Conservation (phyloP, 1,140 invertebrate species). For the Papilio glaucus region DNA sequence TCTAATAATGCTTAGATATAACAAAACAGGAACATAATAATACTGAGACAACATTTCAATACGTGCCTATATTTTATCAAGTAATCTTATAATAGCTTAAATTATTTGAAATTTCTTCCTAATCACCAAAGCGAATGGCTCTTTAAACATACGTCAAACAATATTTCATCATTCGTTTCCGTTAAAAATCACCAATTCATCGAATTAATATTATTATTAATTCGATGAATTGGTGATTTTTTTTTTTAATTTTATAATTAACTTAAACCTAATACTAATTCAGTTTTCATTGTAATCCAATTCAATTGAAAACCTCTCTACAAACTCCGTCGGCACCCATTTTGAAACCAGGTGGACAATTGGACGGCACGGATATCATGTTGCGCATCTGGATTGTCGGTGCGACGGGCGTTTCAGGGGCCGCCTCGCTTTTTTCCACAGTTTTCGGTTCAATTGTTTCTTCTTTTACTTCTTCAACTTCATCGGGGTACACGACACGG, state of each 20-base stretch:
- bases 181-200: not conserved
- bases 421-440: conserved; percentile 43
- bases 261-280: not conserved
- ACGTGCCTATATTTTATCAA: not conserved
- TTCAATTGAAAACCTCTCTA: conserved; percentile 58
- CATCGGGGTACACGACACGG: conserved; percentile 63
- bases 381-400: conserved; percentile 49
- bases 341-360: conserved; percentile 64
- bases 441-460: conserved; percentile 46
- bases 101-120: not conserved
- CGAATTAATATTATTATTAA: not conserved
- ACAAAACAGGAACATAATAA: conserved; percentile 27
- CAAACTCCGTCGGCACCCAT: conserved; percentile 68
- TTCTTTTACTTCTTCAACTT: conserved; percentile 55
- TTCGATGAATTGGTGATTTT: too few relatives aligned
- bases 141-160: not conserved
- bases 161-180: not conserved
- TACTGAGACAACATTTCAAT: conserved; percentile 20
- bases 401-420: conserved; percentile 34
- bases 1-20: conserved; percentile 10
- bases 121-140: not conserved
- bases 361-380: conserved; percentile 60
- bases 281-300: not conserved
- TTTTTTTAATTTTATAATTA: too few relatives aligned
- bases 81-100: not conserved